Evolutionary conservation across 2,113 vertebrate species (phyloP), one percentile per base, ranked within the genome.

Genomic region (Oreocharis arfaki): DNA sequence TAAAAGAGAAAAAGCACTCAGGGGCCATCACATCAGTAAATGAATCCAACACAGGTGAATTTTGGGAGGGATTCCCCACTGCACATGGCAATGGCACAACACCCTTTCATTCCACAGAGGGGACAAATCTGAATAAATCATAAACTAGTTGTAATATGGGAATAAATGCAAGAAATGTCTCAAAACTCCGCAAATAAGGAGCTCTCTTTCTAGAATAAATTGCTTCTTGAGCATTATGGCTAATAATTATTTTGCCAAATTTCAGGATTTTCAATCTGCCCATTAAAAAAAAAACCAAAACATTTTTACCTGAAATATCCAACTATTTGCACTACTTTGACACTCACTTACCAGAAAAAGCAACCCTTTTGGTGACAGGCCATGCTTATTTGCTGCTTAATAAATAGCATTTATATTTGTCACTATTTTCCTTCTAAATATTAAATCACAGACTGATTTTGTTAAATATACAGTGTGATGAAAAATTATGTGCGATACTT

Each of bases 91-190:
- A 7, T 7, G 18, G 37, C n/a, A 1, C 15, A n/a, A 7, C 10
- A 7, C 0, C 46, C 37, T 10, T 11, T 26, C 22, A 4, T 20
- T 21, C 23, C 77, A 55, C 6, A 35, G 23, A 67, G 44, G 6
- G 6, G 50, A 69, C 13, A 7, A 13, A 35, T 0, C 33, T 16
- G 26, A 42, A 55, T 26, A 55, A 78, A 63, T 9, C 33, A 27
- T 1, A 15, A 64, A 32, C 11, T 4, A 56, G 3, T 24, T 41
- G 4, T 8, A 44, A 23, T 6, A 1, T 1, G 13, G 3, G 2
- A 81, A 52, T 32, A 85, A 85, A 41, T 18, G 10, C 27, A 84
- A 81, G 11, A 60, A 89, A 4, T 1, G 2, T 21, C 77, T 16
- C 56, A 3, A 57, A 94, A 57, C 6, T 27, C 44, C 59, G 37